Evolutionary conservation across 2,797 vertebrate species (phyloP).

Genomic region (Alosa sapidissima): DNA sequence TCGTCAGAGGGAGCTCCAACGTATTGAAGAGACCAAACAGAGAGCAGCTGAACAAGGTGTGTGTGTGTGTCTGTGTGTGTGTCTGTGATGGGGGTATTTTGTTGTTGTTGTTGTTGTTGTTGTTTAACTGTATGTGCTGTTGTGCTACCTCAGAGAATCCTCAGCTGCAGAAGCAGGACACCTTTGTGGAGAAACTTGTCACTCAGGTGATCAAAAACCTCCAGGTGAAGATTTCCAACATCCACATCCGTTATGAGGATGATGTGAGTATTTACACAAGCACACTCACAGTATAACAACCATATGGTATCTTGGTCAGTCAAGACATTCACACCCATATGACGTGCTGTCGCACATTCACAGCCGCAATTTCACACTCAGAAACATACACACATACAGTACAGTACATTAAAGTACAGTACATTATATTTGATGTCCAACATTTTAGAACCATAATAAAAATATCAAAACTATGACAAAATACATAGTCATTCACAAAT

Average conservation of each 20-base stretch:
- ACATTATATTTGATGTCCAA: too few relatives aligned
- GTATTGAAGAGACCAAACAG: slow-evolving; percentile 94
- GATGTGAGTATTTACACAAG: slow-evolving; percentile 81
- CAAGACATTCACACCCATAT: not conserved
- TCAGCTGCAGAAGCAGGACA: slow-evolving; percentile 86
- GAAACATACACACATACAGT: too few relatives aligned
- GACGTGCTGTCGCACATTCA: not conserved
- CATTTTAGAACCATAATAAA: too few relatives aligned
- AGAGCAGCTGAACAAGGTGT: slow-evolving; percentile 91
- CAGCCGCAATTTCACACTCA: not conserved
- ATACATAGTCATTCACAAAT: not conserved
- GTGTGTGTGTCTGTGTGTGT: slow-evolving; percentile 30
- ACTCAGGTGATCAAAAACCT: slow-evolving; percentile 99
- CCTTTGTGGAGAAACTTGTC: slow-evolving; percentile 93
- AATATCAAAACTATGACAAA: not conserved
- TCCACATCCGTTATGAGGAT: slow-evolving; percentile 97
- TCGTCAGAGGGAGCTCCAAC: slow-evolving; percentile 89
- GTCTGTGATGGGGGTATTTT: not conserved
- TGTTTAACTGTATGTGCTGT: not conserved
- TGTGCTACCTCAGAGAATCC: slow-evolving; percentile 79
- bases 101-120: not conserved
- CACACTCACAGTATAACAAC: not conserved
- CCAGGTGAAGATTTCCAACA: slow-evolving; percentile 95
- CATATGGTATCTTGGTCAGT: not conserved
- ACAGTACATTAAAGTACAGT: too few relatives aligned